Percentiles rank a stretch among this genome's conserved stretches.
Conservation (phyloP, 2,888 invertebrate species). For the Abrostola triplasia region DNA sequence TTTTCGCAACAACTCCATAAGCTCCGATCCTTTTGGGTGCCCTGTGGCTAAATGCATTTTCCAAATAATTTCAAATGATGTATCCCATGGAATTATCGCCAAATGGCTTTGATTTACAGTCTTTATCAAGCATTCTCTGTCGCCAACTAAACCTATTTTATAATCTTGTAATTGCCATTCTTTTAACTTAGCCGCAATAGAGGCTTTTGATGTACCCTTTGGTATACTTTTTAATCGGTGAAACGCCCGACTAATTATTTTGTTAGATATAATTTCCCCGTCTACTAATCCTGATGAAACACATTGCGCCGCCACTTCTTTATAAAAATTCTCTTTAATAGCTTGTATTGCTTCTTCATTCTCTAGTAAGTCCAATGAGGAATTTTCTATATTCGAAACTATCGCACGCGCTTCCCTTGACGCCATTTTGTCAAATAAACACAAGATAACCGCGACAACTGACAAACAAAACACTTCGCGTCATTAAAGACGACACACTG, state of each 20-base stretch:
- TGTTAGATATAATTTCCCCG: too few species aligned
- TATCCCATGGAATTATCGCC: conserved; percentile 25
- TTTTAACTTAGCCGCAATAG: too few species aligned
- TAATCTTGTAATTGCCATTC: background rate
- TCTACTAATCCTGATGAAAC: too few species aligned
- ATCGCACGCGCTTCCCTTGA: conserved; percentile 12
- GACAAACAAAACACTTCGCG: background rate
- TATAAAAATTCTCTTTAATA: conserved; percentile 16
- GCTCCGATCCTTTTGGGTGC: conserved; percentile 5
- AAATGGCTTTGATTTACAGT: background rate
- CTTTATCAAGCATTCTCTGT: conserved; percentile 5
- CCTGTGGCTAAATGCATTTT: conserved; percentile 12
- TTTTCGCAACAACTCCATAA: conserved; percentile 4
- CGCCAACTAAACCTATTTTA: background rate
- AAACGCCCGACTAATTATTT: too few species aligned
- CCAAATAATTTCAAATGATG: conserved; percentile 35
- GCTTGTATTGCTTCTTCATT: conserved; percentile 4
- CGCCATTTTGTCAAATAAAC: conserved; percentile 31
- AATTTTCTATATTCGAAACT: background rate
- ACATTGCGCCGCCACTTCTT: background rate
- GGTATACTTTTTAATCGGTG: too few species aligned
- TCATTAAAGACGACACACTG: too few species aligned
- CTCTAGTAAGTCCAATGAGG: too few species aligned
- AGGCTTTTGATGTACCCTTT: too few species aligned
- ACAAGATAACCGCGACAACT: too few species aligned